Base-by-base conservation (phyloP, 2,888 invertebrate genomes). In the Agapostemon virescens region DNA sequence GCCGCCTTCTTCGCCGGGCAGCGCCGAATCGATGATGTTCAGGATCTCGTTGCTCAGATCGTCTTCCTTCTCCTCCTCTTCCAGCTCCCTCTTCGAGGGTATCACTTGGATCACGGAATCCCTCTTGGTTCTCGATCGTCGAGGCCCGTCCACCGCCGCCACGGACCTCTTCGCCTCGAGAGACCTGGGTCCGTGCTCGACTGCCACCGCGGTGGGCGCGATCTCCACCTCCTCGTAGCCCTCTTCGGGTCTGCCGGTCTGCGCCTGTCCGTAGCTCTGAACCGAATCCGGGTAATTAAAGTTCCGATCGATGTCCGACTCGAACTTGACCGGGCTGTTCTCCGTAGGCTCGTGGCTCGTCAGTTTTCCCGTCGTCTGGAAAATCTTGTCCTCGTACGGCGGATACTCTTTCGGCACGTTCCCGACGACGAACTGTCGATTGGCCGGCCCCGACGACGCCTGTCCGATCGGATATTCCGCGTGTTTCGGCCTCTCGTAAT, bases 341-440 rank as follows among this genome's bases (percentile, higher is more conserved):
- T 86, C 82, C 0, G 83, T 88, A 0, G 84, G 66, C n/a, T 85
- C 80, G 49, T 83, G 74, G n/a, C 72, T 84, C 0, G 45, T 30
- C 7, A 81, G 72, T 20, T 86, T 87, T 17, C 69, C 86, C 0
- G 78, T 30, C 1, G 84, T 80, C 9, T 84, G 68, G 0, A 77
- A 26, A 3, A n/a, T 36, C 52, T 85, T 82, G 15, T 70, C 84
- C 3, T 87, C 84, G 26, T 82, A 87, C 1, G 76, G 71, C 0
- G 82, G 76, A 70, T 91, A 92, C 79, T 95, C 95, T 89, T 95
- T 95, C 0, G 95, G 95, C 0, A 95, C 93, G 86, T 94, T 95
- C 0, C 95, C 95, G 2, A 95, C 95, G 0, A 96, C 95, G 90
- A 95, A 96, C 89, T 95, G 95, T 69, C 91, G 82, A 82, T 92